These are phyloP conservation scores for Trichonephila clavata DNA, from an alignment of 1,140 invertebrate species.

Conservation along the genomic window DNA sequence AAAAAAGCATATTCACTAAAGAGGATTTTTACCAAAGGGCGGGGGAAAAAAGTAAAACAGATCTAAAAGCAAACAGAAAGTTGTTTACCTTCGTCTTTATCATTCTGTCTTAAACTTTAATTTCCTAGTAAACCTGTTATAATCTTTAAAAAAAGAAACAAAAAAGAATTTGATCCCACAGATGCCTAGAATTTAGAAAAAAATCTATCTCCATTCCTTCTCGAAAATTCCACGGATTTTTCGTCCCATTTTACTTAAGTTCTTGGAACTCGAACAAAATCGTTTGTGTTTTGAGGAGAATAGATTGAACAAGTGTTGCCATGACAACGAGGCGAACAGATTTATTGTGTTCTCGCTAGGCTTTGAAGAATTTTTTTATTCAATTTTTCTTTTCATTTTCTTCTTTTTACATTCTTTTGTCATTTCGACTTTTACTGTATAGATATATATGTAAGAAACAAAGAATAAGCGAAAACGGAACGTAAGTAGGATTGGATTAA, in stretches of 20 bases:
- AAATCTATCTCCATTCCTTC: conserved; percentile 41
- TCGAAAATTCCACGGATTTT: conserved; percentile 47
- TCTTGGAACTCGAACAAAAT: conserved; percentile 15
- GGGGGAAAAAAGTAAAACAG: neutral
- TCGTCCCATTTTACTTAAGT: conserved; percentile 58
- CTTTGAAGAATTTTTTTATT: neutral
- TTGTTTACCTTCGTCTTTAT: neutral
- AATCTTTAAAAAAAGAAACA: neutral
- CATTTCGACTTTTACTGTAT: conserved; percentile 49
- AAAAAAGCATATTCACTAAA: no score
- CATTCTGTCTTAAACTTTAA: neutral
- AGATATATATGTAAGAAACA: conserved; percentile 7
- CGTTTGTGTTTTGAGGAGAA: conserved; percentile 31
- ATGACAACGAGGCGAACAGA: conserved; percentile 56
- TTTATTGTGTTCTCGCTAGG: conserved; percentile 42
- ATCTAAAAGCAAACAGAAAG: conserved; percentile 1
- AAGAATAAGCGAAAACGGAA: conserved; percentile 40
- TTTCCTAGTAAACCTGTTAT: conserved; percentile 41
- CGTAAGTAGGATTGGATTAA: conserved; percentile 57
- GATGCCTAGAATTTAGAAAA: conserved; percentile 27
- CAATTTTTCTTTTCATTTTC: neutral
- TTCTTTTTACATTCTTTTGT: conserved; percentile 32
- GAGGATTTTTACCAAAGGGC: no score
- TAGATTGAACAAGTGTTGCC: conserved; percentile 40
- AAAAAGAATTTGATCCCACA: conserved; percentile 24